phyloP scores from a whole-genome alignment of 2,797 vertebrate species.

The Gymnopithys bicolor region DNA sequence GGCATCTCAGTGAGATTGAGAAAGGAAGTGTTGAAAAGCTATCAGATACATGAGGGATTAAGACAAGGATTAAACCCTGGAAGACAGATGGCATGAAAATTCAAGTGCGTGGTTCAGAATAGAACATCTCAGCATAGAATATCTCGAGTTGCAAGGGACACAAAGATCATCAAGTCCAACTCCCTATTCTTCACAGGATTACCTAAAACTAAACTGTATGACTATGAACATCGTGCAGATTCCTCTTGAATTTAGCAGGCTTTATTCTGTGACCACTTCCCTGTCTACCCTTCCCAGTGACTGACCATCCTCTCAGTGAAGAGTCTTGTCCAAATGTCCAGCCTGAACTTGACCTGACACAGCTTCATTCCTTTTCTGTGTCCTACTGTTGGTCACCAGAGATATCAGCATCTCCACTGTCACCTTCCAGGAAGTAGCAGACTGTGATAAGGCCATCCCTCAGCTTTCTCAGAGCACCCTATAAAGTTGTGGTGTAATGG shows the following conservation, averaged over 20 bases:
- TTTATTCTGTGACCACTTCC: background rate
- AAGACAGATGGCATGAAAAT: background rate
- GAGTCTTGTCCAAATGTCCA: background rate
- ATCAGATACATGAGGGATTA: background rate
- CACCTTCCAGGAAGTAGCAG: background rate
- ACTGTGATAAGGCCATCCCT: background rate
- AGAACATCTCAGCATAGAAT: background rate
- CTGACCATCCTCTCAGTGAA: accelerated
- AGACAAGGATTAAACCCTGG: background rate
- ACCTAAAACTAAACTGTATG: accelerated
- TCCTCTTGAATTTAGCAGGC: background rate
- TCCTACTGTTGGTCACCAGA: background rate
- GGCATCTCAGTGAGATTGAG: background rate
- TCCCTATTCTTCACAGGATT: background rate
- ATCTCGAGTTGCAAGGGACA: background rate
- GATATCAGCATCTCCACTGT: background rate
- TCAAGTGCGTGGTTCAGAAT: background rate
- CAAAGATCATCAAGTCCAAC: background rate
- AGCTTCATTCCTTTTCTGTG: background rate
- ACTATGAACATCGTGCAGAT: background rate
- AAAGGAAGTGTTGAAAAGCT: background rate
- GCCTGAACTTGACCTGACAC: background rate
- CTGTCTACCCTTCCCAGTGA: background rate
- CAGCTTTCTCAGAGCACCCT: background rate
- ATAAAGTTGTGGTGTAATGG: background rate